Evolutionary conservation across 2,797 vertebrate species (phyloP), one percentile per base, ranked within the genome.

Genomic region (Pelobates cultripes): DNA sequence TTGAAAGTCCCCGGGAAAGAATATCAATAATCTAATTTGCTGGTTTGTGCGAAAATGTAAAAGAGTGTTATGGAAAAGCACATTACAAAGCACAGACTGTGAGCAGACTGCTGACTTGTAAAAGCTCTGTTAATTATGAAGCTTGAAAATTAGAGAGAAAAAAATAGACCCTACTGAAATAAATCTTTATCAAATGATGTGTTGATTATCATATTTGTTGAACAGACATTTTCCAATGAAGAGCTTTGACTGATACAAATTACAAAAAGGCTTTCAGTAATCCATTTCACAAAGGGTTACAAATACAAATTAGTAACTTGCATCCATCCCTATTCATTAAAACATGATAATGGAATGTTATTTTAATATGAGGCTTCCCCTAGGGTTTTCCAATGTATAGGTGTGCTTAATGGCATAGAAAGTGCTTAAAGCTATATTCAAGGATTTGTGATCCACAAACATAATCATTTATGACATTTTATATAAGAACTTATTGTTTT

Each of bases 111-210:
- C 88, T 87, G 87, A 86, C 84, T 83, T 88, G 78, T 86, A 88
- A 85, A 90, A 87, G 90, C 86, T 51, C 47, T 83, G 87, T 90
- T 93, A 90, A 92, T 92, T 92, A 90, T 86, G 77, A 88, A 88
- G 87, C 79, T 86, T 84, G 89, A 91, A 91, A 92, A 89, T 89
- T 90, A 90, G 90, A 89, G 61, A 10, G 61, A 40, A 14, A 40
- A 75, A 61, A 12, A 28, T 7, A 66, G 60, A 76, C 61, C 43
- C 10, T 63, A 75, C 61, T 41, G 61, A 76, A 76, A 76, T 66
- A 76, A 63, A 75, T 75, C 73, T 63, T 75, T 76, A 66, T 76
- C 74, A 66, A 66, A 76, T 28, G 10, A 14, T 75, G 74, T 63
- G 63, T 76, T 76, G 74, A 76, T 76, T 76, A 76, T 15, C 61